Evolutionary conservation across 2,113 vertebrate species (phyloP), one percentile per base, ranked within the genome.

Genomic region (Illadopsis cleaveri): DNA sequence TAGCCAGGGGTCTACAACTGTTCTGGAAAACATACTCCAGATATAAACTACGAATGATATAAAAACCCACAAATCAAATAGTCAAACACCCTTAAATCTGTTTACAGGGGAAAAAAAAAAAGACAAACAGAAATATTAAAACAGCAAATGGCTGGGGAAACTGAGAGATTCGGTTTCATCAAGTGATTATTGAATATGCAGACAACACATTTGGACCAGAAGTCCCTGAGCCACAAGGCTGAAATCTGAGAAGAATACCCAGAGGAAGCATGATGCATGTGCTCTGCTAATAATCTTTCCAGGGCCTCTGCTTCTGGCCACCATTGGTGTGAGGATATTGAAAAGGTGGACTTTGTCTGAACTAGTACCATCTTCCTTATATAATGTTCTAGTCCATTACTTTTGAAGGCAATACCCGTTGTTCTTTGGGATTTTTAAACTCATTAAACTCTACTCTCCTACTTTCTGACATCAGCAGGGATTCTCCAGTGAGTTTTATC

Each of bases 391-490:
- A 71, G 72, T 79, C 51, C 30, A 38, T 33, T 45, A 9, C 22
- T 47, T 82, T 62, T 83, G 58, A 89, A 86, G 45, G 38, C 31
- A 86, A 44, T 4, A 2, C 6, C 33, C 16, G 51, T 51, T 73
- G 24, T 75, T 91, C 22, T 78, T 70, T 38, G 42, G 5, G 5
- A 11, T 65, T 89, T 94, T 86, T 21, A 77, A 84, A 79, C 44
- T 90, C 42, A 56, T 90, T 92, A 75, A 89, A 68, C 37, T 79
- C 20, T 56, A 62, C 60, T 85, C 22, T 92, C n/a, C 21, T 81
- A 8, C 44, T 87, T 94, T 92, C 77, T 94, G 86, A 89, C 81
- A 89, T 89, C 86, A 89, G 48, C 81, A 68, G 89, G 89, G 94
- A 92, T 94, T 94, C 89, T 94, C 73, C 77, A 87, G 89, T 62